phyloP scores from a whole-genome alignment of 2,113 vertebrate species.

The Odontophorus gujanensis region DNA sequence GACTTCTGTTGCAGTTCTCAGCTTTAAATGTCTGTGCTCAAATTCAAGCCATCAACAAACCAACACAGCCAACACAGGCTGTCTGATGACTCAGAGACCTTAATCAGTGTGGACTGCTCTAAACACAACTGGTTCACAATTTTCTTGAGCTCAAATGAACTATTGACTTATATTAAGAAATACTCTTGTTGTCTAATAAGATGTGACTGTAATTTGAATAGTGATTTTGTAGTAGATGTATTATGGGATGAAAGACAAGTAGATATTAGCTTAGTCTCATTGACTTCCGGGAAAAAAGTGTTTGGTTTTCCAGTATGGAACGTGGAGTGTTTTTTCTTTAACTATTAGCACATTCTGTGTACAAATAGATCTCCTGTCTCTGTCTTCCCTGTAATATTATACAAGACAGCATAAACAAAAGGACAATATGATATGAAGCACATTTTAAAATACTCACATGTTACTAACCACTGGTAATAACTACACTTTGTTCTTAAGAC shows the following conservation, averaged over 20 bases:
- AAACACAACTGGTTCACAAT: background rate
- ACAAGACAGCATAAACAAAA: background rate
- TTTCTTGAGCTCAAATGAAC: background rate
- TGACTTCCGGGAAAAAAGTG: slow-evolving; percentile 1
- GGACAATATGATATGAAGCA: background rate
- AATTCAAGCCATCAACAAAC: background rate
- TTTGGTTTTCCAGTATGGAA: background rate
- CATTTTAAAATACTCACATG: background rate
- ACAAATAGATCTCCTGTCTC: background rate
- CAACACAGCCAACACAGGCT: background rate
- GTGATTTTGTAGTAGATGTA: slow-evolving; percentile 34
- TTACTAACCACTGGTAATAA: background rate
- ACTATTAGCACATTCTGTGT: background rate
- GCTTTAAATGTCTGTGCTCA: background rate
- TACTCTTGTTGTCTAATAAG: slow-evolving; percentile 47
- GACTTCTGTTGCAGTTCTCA: background rate
- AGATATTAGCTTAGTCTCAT: slow-evolving; percentile 49
- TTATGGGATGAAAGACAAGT: slow-evolving; percentile 51
- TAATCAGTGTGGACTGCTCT: background rate
- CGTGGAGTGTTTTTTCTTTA: background rate
- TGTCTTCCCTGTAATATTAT: background rate
- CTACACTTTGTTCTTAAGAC: background rate
- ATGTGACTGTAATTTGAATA: slow-evolving; percentile 52
- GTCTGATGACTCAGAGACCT: background rate
- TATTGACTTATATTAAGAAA: background rate